These are phyloP conservation scores for Nyctalus aviator DNA, from an alignment of 2,797 vertebrate species.

Conservation along the genomic window DNA sequence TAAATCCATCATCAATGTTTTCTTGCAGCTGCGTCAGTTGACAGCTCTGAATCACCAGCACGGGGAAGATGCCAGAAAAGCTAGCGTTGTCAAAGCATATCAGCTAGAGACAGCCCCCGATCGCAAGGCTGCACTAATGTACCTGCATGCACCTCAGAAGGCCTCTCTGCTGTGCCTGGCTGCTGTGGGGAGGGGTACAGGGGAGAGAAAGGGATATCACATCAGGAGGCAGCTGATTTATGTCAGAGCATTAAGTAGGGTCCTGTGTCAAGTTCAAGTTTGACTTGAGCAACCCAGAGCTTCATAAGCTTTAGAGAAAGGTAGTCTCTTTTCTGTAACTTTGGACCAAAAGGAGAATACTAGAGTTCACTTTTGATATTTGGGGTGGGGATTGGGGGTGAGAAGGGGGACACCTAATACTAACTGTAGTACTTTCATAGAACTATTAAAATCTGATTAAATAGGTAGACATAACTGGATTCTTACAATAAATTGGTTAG, in stretches of 20 bases:
- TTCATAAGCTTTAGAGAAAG: conserved; percentile 44
- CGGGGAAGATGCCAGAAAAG: conserved; percentile 83
- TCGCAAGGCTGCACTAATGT: conserved; percentile 55
- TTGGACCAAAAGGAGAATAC: background rate
- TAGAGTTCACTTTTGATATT: background rate
- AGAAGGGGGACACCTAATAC: background rate
- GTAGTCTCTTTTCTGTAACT: background rate
- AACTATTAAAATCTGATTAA: background rate
- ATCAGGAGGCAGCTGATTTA: conserved; percentile 78
- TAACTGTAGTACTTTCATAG: background rate
- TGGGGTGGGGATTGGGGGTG: rapidly evolving
- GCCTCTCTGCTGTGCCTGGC: conserved; percentile 32
- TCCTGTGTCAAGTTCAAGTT: conserved; percentile 51
- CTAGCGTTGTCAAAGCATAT: conserved; percentile 75
- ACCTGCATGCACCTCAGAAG: conserved; percentile 61
- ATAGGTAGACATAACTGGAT: background rate
- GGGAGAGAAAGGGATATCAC: conserved; percentile 69
- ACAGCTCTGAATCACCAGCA: conserved; percentile 84
- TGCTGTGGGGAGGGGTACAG: background rate
- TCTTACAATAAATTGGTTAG: background rate
- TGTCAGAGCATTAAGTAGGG: conserved; percentile 79
- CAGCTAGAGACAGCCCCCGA: background rate
- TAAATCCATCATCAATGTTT: conserved; percentile 85
- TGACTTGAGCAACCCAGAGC: conserved; percentile 74
- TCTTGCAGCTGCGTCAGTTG: conserved; percentile 83